A percentile compares a stretch with the other conserved stretches of the same genome.
phyloP scores from a whole-genome alignment of 2,888 invertebrate species.

The Dendrolimus pini region DNA sequence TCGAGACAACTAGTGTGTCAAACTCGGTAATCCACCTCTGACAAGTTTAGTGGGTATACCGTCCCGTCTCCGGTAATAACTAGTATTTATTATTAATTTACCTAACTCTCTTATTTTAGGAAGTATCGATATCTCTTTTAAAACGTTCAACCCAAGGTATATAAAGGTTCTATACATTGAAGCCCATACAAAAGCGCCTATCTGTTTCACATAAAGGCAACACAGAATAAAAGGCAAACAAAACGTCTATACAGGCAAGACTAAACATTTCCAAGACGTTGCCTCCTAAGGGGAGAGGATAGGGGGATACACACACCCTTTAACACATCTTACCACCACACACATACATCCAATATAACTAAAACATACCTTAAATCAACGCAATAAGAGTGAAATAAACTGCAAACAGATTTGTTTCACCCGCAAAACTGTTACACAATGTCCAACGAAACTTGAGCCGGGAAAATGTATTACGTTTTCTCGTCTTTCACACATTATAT shows the following conservation, averaged over 20 bases:
- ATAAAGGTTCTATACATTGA: conserved; percentile 13
- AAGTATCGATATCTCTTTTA: no score
- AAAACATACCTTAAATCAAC: neutral
- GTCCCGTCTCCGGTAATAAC: no score
- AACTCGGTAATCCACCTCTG: no score
- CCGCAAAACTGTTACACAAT: neutral
- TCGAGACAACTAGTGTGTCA: no score
- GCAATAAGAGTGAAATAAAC: neutral
- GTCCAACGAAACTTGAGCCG: neutral
- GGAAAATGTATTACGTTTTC: neutral
- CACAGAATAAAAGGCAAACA: conserved; percentile 60
- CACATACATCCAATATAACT: neutral
- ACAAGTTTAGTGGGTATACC: no score
- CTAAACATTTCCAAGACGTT: conserved; percentile 68
- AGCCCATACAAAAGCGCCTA: neutral
- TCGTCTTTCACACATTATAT: neutral
- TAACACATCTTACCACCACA: conserved; percentile 8
- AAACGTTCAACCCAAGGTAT: no score
- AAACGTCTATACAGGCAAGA: conserved; percentile 60
- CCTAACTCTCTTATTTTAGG: no score
- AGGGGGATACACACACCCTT: conserved; percentile 25
- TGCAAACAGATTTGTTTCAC: neutral
- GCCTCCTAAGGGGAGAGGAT: conserved; percentile 33
- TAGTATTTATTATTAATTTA: no score
- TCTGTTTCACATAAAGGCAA: conserved; percentile 38